Conservation (phyloP, 30 jellyfish, hydroid and myxozoan genomes). For the Hydractinia symbiolongicarpus region DNA sequence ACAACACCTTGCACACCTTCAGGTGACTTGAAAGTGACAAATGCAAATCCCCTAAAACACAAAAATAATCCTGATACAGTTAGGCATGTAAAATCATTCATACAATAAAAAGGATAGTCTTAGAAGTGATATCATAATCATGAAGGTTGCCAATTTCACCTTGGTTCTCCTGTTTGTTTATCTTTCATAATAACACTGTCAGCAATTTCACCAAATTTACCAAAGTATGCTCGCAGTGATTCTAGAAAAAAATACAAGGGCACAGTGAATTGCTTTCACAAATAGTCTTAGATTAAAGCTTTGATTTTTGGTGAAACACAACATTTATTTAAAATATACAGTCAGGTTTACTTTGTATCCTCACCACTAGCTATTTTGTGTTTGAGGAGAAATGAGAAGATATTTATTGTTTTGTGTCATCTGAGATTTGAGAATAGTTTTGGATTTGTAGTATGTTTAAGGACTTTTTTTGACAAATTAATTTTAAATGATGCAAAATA, state of each 20-base stretch:
- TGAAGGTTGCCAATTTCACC: background rate
- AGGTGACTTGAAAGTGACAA: conserved; percentile 33
- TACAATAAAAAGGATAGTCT: background rate
- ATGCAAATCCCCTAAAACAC: conserved; percentile 37
- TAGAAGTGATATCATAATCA: background rate
- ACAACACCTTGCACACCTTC: conserved; percentile 39
- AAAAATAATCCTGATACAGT: background rate
- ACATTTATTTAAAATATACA: too few relatives aligned
- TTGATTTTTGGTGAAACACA: too few relatives aligned
- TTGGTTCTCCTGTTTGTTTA: conserved; percentile 33
- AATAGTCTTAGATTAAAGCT: too few relatives aligned
- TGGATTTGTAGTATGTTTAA: too few relatives aligned
- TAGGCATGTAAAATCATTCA: background rate
- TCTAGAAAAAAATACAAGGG: background rate
- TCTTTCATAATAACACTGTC: conserved; percentile 41
- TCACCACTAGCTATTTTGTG: too few relatives aligned
- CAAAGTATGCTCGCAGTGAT: conserved; percentile 44
- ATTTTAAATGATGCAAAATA: background rate
- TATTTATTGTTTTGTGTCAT: too few relatives aligned
- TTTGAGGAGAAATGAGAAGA: too few relatives aligned
- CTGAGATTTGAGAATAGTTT: too few relatives aligned
- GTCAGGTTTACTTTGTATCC: too few relatives aligned
- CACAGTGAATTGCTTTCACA: too few relatives aligned
- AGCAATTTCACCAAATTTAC: conserved; percentile 44
- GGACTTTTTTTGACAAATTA: too few relatives aligned